These are phyloP conservation scores for Auanema freiburgensis DNA, from an alignment of 2,888 invertebrate genomes.

Conservation along the genomic window DNA sequence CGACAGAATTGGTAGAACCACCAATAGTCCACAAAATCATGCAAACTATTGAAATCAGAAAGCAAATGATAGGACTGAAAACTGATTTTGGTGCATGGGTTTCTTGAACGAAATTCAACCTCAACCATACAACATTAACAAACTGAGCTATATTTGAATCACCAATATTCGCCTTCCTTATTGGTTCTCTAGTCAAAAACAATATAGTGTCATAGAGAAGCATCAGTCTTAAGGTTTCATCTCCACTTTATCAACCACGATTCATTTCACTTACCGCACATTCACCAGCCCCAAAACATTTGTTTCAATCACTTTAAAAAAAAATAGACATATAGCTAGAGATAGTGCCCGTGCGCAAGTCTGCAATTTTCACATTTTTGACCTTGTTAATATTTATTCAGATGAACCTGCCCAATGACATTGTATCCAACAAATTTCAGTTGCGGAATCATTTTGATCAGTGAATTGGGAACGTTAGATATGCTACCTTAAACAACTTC, in stretches of 20 bases:
- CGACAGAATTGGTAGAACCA: conserved; percentile 6
- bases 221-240: conserved; percentile 46
- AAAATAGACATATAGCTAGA: conserved; percentile 57
- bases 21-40: conserved; percentile 15
- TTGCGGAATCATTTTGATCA: too few species aligned
- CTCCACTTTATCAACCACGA: too few species aligned
- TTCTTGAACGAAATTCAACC: conserved; percentile 67
- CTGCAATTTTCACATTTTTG: conserved; percentile 32
- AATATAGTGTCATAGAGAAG: conserved; percentile 60
- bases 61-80: conserved; percentile 22
- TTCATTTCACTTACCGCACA: conserved; percentile 45
- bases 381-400: too few species aligned
- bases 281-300: conserved; percentile 62
- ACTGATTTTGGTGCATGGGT: too few species aligned
- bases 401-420: too few species aligned
- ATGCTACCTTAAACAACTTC: too few species aligned
- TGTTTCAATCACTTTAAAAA: conserved; percentile 54
- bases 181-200: conserved; percentile 62
- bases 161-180: conserved; percentile 56
- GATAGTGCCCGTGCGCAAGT: conserved; percentile 52
- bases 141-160: conserved; percentile 69
- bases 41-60: conserved; percentile 12
- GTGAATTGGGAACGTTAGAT: too few species aligned
- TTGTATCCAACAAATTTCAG: too few species aligned
- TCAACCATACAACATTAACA: conserved; percentile 89